Conservation (phyloP, 2,888 invertebrate species). For the Abrostola triplasia region DNA sequence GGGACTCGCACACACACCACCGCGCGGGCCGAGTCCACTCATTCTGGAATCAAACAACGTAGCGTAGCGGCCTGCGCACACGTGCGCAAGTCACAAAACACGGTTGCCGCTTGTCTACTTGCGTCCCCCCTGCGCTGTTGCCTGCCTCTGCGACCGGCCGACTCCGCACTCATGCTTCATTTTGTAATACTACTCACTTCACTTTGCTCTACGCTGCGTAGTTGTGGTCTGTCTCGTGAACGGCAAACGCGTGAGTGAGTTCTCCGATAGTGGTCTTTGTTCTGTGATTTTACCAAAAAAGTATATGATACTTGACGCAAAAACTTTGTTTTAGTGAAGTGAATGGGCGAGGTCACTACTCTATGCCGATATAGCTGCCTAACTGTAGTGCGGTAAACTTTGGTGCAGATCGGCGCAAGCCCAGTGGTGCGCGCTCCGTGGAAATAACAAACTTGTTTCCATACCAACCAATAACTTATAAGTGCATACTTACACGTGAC, state of each 20-base stretch:
- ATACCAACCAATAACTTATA: conserved; percentile 52
- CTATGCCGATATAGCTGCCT: conserved; percentile 45
- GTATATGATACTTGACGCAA: conserved; percentile 60
- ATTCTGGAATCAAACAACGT: conserved; percentile 63
- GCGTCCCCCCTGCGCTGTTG: conserved; percentile 63
- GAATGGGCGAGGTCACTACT: conserved; percentile 76
- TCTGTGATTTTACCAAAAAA: conserved; percentile 62
- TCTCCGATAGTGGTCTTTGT: conserved; percentile 69
- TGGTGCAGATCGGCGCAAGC: conserved; percentile 72
- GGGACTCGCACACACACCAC: conserved; percentile 69
- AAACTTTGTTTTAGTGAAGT: conserved; percentile 66
- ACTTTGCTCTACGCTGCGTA: conserved; percentile 69
- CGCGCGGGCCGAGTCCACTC: conserved; percentile 50
- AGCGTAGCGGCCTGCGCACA: conserved; percentile 67
- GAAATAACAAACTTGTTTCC: conserved; percentile 70
- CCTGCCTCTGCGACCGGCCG: conserved; percentile 61
- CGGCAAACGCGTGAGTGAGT: conserved; percentile 64
- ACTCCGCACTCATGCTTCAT: conserved; percentile 68
- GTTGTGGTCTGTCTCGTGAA: conserved; percentile 75
- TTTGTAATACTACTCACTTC: conserved; percentile 74
- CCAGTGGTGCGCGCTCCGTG: conserved; percentile 67
- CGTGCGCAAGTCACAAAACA: conserved; percentile 70
- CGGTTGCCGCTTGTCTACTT: conserved; percentile 61
- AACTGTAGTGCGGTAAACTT: conserved; percentile 52
- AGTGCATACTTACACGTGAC: conserved; percentile 54